These are phyloP conservation scores for Rallus crepitans DNA, from an alignment of 2,797 vertebrate genomes.

Conservation along the genomic window DNA sequence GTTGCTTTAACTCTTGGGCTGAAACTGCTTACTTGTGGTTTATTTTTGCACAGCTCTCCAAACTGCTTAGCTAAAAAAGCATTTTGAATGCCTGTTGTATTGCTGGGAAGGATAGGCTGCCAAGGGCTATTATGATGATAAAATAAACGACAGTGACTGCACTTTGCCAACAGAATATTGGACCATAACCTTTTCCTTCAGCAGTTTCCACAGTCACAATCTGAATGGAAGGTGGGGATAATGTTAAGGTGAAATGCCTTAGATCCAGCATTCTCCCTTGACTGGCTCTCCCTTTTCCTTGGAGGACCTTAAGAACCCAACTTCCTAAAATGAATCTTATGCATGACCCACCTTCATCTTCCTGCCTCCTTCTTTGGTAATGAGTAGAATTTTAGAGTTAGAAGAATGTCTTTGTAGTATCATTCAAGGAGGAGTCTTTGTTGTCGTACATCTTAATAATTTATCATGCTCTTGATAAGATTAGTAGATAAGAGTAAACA, in stretches of 20 bases:
- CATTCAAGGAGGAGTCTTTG: constrained; percentile 43
- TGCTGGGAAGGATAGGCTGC: constrained; percentile 38
- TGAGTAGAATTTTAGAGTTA: not conserved
- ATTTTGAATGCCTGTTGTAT: constrained; percentile 39
- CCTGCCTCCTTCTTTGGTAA: not conserved
- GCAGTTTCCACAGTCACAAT: not conserved
- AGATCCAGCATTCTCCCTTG: not conserved
- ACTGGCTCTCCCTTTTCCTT: not conserved
- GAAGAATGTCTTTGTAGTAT: constrained; percentile 5
- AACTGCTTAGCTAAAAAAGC: constrained; percentile 28
- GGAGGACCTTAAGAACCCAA: not conserved
- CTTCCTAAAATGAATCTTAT: not conserved
- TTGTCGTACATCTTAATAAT: constrained; percentile 55
- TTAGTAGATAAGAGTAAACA: constrained; percentile 41
- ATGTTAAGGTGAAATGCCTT: not conserved
- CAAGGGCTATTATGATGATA: constrained; percentile 49
- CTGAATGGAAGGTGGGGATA: not conserved
- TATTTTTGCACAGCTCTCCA: constrained; percentile 34
- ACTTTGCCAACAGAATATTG: constrained; percentile 41
- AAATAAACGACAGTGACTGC: constrained; percentile 28
- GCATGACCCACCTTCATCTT: not conserved
- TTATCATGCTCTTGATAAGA: constrained; percentile 35
- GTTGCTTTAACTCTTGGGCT: constrained; percentile 29
- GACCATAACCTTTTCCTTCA: constrained; percentile 26
- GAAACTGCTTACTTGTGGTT: constrained; percentile 7